Evolutionary conservation across 2,888 invertebrate genomes (phyloP).

Genomic region (Drosophila seclusa): DNA sequence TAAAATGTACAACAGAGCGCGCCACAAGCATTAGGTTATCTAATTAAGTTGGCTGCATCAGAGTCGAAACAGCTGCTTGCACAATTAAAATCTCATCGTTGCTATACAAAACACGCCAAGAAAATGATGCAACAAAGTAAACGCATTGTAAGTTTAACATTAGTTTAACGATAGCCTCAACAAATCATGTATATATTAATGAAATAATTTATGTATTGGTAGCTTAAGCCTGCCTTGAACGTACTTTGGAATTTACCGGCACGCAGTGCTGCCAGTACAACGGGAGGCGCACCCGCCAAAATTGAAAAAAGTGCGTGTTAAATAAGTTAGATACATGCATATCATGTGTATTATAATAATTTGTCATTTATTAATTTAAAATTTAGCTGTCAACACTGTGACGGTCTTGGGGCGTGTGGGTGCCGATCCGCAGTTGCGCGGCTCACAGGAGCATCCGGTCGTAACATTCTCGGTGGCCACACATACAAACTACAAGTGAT

Average conservation of each 20-base stretch:
- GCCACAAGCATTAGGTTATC: neutral
- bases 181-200: neutral
- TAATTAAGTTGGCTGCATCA: slow-evolving; percentile 31
- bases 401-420: slow-evolving; percentile 94
- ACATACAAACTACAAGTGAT: slow-evolving; percentile 91
- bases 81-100: slow-evolving; percentile 30
- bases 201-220: neutral
- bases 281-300: slow-evolving; percentile 72
- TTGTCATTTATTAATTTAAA: neutral
- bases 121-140: slow-evolving; percentile 70
- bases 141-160: slow-evolving; percentile 53
- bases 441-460: slow-evolving; percentile 92
- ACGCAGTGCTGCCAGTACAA: slow-evolving; percentile 56
- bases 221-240: slow-evolving; percentile 59
- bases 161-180: neutral
- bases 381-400: slow-evolving; percentile 92
- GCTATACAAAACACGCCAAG: slow-evolving; percentile 34
- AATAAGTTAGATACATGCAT: neutral
- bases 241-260: slow-evolving; percentile 50
- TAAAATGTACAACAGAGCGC: slow-evolving; percentile 26
- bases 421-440: slow-evolving; percentile 94
- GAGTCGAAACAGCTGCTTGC: slow-evolving; percentile 40
- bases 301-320: slow-evolving; percentile 76
- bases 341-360: neutral
- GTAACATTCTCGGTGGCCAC: slow-evolving; percentile 96